Evolutionary conservation across 2,797 vertebrate species (phyloP).

Genomic region (Hirundo rustica): DNA sequence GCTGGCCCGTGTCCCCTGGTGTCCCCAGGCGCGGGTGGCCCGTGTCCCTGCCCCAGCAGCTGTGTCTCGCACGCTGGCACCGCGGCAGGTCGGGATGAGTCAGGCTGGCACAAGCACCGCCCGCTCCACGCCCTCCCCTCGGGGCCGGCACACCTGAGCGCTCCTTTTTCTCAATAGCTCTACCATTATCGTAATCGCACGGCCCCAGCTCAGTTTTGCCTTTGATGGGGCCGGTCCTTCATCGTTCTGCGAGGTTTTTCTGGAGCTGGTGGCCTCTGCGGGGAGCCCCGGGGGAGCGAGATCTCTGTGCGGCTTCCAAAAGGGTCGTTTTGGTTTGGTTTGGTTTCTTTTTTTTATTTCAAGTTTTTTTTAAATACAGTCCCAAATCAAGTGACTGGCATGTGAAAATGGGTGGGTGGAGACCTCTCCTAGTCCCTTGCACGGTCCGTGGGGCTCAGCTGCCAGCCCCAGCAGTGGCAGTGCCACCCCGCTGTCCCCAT

Average conservation of each 20-base stretch:
- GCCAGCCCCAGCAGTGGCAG: background rate
- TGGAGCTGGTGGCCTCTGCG: background rate
- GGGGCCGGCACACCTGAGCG: accelerated
- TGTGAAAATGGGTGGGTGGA: background rate
- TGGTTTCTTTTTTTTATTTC: no score
- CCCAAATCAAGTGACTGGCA: background rate
- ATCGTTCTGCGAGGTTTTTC: background rate
- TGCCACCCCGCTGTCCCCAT: accelerated
- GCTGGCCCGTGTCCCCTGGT: background rate
- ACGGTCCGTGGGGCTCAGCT: background rate
- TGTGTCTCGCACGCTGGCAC: accelerated
- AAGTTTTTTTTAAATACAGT: no score
- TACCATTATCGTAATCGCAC: accelerated
- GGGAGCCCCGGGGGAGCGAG: background rate
- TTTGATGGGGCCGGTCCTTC: background rate
- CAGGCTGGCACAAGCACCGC: background rate
- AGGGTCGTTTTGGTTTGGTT: no score
- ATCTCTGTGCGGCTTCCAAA: accelerated
- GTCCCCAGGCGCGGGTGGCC: background rate
- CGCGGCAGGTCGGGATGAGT: accelerated
- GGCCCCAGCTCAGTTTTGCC: background rate
- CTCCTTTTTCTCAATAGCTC: accelerated
- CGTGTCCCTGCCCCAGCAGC: background rate
- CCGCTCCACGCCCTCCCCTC: accelerated
- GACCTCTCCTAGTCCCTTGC: background rate